Evolutionary conservation across 2,797 vertebrate species (phyloP), one percentile per base, ranked within the genome.

Genomic region (Lophius americanus): DNA sequence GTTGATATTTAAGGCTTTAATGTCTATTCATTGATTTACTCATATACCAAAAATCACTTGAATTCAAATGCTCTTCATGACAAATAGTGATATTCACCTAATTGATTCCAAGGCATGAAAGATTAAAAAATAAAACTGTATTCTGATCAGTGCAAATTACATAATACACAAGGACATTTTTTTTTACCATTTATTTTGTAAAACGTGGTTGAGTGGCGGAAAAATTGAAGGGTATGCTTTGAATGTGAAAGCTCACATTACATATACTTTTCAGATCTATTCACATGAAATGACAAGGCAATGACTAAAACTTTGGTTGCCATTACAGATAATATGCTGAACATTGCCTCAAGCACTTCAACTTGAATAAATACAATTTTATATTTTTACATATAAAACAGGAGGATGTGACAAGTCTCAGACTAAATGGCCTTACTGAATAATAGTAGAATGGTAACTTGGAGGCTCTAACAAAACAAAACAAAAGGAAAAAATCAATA

Each of bases 401-500:
- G 14, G 56, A 65, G 52, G 55, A 55, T 51, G 37, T 76, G 70
- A 75, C 63, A 68, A 60, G 68, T 78, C 81, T 78, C 76, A 35
- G 3, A 47, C 76, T 66, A 64, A 64, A 67, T 72, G 56, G 80
- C 69, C 72, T 23, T 23, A 23, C 23, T 1, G 23, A 23, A 23
- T 23, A 23, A 23, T 23, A 23, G 23, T 23, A 23, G 23, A 23
- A 23, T 23, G 2, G 23, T 46, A 60, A 50, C 32, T 48, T 33
- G 58, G 61, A 73, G 47, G n/a, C 41, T 67, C 49, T 50, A 56
- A 78, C 23, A 47, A 51, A 47, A 14, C 51, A 41, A 53, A 56
- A 78, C 23, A 47, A 51, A 47, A 14, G 51, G 36, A 35, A 52
- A 53, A 76, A 78, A 78, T 70, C 61, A 68, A 76, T 76, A 60